A percentile compares a stretch with the other conserved stretches of the same genome.
Conservation (phyloP, 1,140 invertebrate species). For the Dysdera silvatica region DNA sequence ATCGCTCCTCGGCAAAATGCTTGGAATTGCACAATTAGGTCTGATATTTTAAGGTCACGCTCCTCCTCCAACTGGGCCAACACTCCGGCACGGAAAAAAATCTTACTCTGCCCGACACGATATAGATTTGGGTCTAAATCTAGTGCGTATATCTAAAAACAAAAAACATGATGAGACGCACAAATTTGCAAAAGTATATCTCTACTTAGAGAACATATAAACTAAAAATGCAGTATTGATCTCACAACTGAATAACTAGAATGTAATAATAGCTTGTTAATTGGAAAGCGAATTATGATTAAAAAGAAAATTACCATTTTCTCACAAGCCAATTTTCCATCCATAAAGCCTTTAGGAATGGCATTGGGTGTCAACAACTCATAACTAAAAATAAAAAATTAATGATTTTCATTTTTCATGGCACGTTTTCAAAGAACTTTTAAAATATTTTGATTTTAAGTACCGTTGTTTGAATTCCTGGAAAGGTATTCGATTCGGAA, state of each 20-base stretch:
- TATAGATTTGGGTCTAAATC: conserved; percentile 94
- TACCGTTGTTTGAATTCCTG: conserved; percentile 64
- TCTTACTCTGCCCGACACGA: conserved; percentile 93
- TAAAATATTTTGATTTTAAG: too few species aligned
- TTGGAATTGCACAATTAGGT: conserved; percentile 97
- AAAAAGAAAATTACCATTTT: conserved; percentile 60
- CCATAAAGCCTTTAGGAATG: conserved; percentile 99
- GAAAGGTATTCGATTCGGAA: conserved; percentile 78
- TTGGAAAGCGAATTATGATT: neutral
- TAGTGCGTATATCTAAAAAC: conserved; percentile 65
- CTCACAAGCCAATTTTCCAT: conserved; percentile 98
- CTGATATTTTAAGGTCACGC: conserved; percentile 96
- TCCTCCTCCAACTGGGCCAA: conserved; percentile 98
- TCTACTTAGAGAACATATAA: neutral
- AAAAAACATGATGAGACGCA: neutral
- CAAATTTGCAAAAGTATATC: too few species aligned
- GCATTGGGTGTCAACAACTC: conserved; percentile 96
- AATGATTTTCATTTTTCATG: too few species aligned
- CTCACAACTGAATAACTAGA: too few species aligned
- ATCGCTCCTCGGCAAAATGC: conserved; percentile 93
- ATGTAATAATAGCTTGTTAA: too few species aligned
- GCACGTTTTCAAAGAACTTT: too few species aligned
- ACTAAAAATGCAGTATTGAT: neutral
- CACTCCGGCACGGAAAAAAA: conserved; percentile 97
- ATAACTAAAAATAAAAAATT: conserved; percentile 50